A percentile compares a stretch with the other conserved stretches of the same genome.
These are phyloP conservation scores for Matsumyia berberina DNA, from an alignment of 2,888 invertebrate genomes.

Conservation along the genomic window DNA sequence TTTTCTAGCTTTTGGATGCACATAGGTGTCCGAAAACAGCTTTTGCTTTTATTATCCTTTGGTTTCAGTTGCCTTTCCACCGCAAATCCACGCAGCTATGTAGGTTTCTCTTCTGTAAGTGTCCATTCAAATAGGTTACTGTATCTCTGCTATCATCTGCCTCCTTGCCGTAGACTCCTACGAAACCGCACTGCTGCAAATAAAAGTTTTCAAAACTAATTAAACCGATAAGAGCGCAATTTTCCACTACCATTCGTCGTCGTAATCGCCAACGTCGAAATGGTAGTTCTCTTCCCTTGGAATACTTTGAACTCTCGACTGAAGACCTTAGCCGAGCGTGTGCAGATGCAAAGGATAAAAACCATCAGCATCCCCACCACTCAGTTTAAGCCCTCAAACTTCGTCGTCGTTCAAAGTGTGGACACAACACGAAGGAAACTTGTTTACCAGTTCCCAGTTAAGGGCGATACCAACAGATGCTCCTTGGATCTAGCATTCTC, in stretches of 20 bases:
- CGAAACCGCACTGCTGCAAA: conserved; percentile 68
- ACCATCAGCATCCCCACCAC: conserved; percentile 6
- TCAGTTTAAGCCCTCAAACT: neutral
- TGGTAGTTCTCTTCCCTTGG: conserved; percentile 8
- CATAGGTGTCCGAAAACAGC: no score
- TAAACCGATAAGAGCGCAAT: conserved; percentile 78
- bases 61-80: conserved; percentile 23
- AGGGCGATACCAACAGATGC: conserved; percentile 50
- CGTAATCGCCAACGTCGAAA: conserved; percentile 5
- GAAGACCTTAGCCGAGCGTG: conserved; percentile 5
- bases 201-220: conserved; percentile 78
- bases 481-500: conserved; percentile 23
- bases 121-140: conserved; percentile 34
- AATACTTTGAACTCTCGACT: conserved; percentile 23
- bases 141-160: conserved; percentile 27
- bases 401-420: conserved; percentile 21
- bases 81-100: conserved; percentile 26
- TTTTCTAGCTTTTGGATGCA: no score
- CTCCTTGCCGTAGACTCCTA: conserved; percentile 12
- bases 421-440: conserved; percentile 52
- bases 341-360: conserved; percentile 23
- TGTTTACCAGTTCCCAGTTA: conserved; percentile 43
- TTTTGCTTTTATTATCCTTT: no score
- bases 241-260: conserved; percentile 50
- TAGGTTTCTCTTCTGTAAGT: conserved; percentile 7